Percentiles rank a stretch among this genome's conserved stretches.
phyloP scores from a whole-genome alignment of 1,140 invertebrate genomes.

The Drosophila grimshawi region DNA sequence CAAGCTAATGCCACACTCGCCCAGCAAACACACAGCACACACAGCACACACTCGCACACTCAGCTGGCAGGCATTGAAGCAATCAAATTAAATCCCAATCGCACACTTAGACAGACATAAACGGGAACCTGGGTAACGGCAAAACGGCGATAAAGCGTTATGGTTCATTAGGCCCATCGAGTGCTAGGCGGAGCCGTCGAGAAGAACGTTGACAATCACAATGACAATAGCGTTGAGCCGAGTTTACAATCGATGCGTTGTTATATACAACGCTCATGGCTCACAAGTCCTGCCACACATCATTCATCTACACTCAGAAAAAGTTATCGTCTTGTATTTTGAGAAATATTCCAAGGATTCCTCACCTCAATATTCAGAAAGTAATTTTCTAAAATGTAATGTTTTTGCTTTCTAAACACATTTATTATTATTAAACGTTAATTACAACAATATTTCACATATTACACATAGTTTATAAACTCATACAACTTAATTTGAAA shows the following conservation, averaged over 20 bases:
- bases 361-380: too few relatives aligned
- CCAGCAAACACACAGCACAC: slow-evolving; percentile 7
- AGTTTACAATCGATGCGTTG: slow-evolving; percentile 56
- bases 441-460: too few relatives aligned
- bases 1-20: slow-evolving; percentile 68
- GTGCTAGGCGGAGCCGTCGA: slow-evolving; percentile 24
- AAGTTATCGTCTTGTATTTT: too few relatives aligned
- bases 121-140: slow-evolving; percentile 50
- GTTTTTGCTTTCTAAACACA: too few relatives aligned
- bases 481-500: too few relatives aligned
- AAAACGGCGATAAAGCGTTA: slow-evolving; percentile 80
- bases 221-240: slow-evolving; percentile 46
- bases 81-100: slow-evolving; percentile 83
- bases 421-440: too few relatives aligned
- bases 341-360: too few relatives aligned
- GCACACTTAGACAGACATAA: slow-evolving; percentile 70
- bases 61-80: slow-evolving; percentile 68
- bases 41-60: slow-evolving; percentile 35
- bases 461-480: too few relatives aligned
- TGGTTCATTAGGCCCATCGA: slow-evolving; percentile 79
- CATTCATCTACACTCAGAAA: slow-evolving; percentile 21
- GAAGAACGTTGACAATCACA: slow-evolving; percentile 23
- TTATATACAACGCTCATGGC: slow-evolving; percentile 54
- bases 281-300: slow-evolving; percentile 26
- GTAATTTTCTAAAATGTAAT: too few relatives aligned